phyloP scores from a whole-genome alignment of 2,113 vertebrate genomes.

The Labrus mixtus region DNA sequence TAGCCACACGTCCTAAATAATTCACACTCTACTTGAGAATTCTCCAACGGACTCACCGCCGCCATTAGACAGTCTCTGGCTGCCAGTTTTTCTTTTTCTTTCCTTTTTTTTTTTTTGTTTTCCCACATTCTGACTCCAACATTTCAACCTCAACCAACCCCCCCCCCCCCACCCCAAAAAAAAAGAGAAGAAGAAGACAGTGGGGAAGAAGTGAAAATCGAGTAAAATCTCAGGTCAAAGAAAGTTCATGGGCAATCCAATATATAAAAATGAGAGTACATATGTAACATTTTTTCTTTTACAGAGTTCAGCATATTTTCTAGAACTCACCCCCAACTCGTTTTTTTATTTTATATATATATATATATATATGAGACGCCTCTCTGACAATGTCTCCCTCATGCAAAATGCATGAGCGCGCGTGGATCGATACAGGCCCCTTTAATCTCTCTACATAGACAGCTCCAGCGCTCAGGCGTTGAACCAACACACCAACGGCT shows the following conservation, averaged over 20 bases:
- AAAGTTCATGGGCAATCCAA: constrained; percentile 72
- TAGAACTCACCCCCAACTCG: constrained; percentile 55
- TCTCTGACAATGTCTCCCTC: constrained; percentile 81
- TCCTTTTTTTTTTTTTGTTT: constrained; percentile 56
- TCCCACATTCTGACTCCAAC: constrained; percentile 53
- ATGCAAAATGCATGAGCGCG: constrained; percentile 80
- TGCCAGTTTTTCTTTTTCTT: constrained; percentile 62
- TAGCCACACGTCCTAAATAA: constrained; percentile 81
- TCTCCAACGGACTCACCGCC: constrained; percentile 76
- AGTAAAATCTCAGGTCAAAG: constrained; percentile 68
- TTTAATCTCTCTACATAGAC: constrained; percentile 80
- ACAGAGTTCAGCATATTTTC: constrained; percentile 75
- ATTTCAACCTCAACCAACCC: constrained; percentile 10
- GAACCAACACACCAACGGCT: constrained; percentile 63
- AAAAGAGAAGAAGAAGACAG: constrained; percentile 8
- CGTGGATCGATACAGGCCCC: constrained; percentile 77
- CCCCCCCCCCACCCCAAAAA: constrained; percentile 5
- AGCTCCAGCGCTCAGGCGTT: constrained; percentile 67
- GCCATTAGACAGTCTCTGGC: constrained; percentile 77
- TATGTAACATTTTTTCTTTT: constrained; percentile 70
- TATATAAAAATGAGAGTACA: constrained; percentile 71
- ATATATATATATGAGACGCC: constrained; percentile 69
- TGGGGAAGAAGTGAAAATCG: constrained; percentile 50
- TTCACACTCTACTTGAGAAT: constrained; percentile 82
- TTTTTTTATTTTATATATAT: constrained; percentile 54